phyloP scores from a whole-genome alignment of 1,140 invertebrate genomes.

The Drosophila santomea region DNA sequence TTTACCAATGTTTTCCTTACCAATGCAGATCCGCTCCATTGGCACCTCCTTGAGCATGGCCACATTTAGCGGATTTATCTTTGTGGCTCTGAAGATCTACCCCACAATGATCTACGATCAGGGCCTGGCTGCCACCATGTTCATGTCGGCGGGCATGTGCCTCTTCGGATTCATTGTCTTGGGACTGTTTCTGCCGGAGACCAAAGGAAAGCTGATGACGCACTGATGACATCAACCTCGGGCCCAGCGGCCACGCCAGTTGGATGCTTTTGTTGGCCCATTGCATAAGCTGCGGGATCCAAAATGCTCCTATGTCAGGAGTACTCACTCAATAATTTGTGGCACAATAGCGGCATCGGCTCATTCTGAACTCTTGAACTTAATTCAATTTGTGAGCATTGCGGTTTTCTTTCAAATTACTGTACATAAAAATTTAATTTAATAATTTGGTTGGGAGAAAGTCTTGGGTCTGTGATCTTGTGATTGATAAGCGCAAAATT shows the following conservation, averaged over 20 bases:
- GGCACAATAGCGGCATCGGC: slow-evolving; percentile 40
- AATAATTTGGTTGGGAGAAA: slow-evolving; percentile 58
- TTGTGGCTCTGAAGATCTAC: slow-evolving; percentile 70
- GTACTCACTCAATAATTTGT: slow-evolving; percentile 41
- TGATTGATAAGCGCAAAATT: slow-evolving; percentile 52
- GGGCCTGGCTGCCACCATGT: slow-evolving; percentile 66
- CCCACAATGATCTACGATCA: slow-evolving; percentile 63
- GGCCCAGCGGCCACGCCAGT: slow-evolving; percentile 52
- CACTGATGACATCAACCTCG: slow-evolving; percentile 51
- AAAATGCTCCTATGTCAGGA: slow-evolving; percentile 24
- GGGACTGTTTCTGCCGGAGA: slow-evolving; percentile 70
- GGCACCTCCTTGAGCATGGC: slow-evolving; percentile 74
- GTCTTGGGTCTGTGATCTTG: slow-evolving; percentile 53
- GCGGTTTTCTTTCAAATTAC: slow-evolving; percentile 23
- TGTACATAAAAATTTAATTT: slow-evolving; percentile 49
- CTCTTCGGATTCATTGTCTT: slow-evolving; percentile 63
- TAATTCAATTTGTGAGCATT: slow-evolving; percentile 61
- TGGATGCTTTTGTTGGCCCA: slow-evolving; percentile 43
- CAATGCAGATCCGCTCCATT: slow-evolving; percentile 63
- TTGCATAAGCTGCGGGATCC: slow-evolving; percentile 57
- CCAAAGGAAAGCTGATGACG: slow-evolving; percentile 74
- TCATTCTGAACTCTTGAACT: slow-evolving; percentile 76
- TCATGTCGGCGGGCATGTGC: slow-evolving; percentile 62
- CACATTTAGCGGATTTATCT: slow-evolving; percentile 64
- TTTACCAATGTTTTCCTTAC: too few relatives aligned